These are phyloP conservation scores for Dascyllus trimaculatus DNA, from an alignment of 2,113 vertebrate species.

Conservation along the genomic window DNA sequence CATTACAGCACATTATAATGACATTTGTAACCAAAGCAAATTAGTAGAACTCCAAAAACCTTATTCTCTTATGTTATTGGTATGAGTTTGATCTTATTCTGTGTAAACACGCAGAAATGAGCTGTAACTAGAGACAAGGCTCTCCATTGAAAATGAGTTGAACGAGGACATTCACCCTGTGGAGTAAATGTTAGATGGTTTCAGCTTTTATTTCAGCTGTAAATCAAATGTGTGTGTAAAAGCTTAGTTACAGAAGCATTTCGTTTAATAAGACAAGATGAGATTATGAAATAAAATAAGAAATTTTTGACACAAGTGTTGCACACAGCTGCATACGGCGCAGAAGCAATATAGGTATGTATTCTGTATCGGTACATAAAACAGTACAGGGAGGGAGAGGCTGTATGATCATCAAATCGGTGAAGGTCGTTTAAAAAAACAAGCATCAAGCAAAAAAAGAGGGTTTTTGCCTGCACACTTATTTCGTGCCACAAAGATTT, in stretches of 20 bases:
- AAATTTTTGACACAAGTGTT: neutral
- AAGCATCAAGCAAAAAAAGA: too few species aligned
- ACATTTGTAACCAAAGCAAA: too few species aligned
- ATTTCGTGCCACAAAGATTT: too few species aligned
- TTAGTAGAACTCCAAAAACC: too few species aligned
- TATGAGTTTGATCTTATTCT: neutral
- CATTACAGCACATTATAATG: too few species aligned
- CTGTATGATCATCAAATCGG: too few species aligned
- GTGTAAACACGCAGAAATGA: neutral
- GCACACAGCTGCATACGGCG: neutral
- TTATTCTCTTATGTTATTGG: neutral
- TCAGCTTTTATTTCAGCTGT: neutral
- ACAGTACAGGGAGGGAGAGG: too few species aligned
- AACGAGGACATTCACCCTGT: slow-evolving; percentile 12
- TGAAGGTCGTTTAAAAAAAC: too few species aligned
- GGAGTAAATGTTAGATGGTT: slow-evolving; percentile 25
- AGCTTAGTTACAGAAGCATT: neutral
- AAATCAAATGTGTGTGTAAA: slow-evolving; percentile 14
- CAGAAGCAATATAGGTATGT: too few species aligned
- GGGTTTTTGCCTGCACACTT: too few species aligned
- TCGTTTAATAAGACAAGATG: too few species aligned
- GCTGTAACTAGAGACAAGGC: slow-evolving; percentile 7
- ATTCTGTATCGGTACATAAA: too few species aligned
- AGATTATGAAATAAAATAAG: neutral
- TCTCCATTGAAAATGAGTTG: neutral